These are phyloP conservation scores for Maniola jurtina DNA, from an alignment of 1,140 invertebrate species.

Conservation along the genomic window DNA sequence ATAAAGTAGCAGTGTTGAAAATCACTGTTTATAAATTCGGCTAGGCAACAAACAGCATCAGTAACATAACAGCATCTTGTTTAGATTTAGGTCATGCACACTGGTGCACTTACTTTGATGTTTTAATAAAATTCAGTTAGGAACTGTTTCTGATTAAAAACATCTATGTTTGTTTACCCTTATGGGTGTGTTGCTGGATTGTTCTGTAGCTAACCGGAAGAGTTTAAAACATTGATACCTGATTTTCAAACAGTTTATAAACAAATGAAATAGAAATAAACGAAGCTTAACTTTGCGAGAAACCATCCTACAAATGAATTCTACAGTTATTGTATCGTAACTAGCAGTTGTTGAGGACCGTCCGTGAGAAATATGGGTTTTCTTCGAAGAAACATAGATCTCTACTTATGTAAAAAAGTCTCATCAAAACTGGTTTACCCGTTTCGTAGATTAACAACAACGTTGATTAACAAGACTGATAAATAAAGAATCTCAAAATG, in stretches of 20 bases:
- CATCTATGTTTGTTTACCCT: neutral
- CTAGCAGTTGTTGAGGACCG: no score
- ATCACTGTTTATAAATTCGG: neutral
- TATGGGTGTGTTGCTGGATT: neutral
- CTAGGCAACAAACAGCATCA: neutral
- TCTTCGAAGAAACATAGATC: no score
- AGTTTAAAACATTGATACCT: neutral
- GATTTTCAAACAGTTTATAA: neutral
- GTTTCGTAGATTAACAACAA: no score
- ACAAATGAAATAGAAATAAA: neutral
- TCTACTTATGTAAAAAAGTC: no score
- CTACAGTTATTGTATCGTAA: no score
- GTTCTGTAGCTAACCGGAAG: neutral
- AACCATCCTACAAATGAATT: no score
- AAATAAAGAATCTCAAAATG: no score
- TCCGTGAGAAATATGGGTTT: no score
- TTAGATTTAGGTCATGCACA: conserved; percentile 20
- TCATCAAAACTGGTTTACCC: no score
- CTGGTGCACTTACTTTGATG: neutral
- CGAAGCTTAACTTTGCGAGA: no score
- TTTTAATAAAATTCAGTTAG: conserved; percentile 11
- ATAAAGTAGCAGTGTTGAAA: no score
- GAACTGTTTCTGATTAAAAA: conserved; percentile 14
- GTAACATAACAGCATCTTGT: conserved; percentile 14
- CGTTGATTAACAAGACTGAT: no score